Evolutionary conservation across 2,113 vertebrate genomes (phyloP).

Genomic region (Cyprinodon variegatus): DNA sequence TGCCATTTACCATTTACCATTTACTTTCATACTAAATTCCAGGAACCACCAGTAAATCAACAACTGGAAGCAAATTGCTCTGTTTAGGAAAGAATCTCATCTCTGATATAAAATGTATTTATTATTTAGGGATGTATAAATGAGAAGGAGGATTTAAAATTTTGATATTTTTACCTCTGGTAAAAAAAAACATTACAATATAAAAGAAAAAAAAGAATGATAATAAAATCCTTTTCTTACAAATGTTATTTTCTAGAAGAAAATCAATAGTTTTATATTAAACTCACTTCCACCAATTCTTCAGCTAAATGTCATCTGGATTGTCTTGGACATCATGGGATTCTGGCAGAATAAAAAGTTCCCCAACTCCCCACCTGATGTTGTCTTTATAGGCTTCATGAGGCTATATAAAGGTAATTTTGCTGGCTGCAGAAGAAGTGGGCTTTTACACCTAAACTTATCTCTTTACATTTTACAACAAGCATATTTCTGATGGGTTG

Average conservation of each 20-base stretch:
- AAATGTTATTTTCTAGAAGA: slow-evolving; percentile 24
- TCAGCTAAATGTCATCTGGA: slow-evolving; percentile 68
- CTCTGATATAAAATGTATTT: no score
- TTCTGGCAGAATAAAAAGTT: slow-evolving; percentile 51
- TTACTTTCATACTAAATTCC: no score
- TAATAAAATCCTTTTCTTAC: neutral
- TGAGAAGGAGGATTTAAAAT: no score
- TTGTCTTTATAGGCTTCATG: slow-evolving; percentile 37
- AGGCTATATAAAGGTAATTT: slow-evolving; percentile 34
- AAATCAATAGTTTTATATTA: slow-evolving; percentile 56
- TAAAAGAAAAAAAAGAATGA: neutral
- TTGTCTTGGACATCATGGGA: slow-evolving; percentile 46
- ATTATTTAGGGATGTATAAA: no score
- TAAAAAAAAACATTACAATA: neutral
- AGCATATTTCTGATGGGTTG: slow-evolving; percentile 55
- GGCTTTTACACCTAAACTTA: slow-evolving; percentile 30
- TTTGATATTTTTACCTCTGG: neutral
- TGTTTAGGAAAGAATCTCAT: no score
- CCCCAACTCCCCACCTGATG: slow-evolving; percentile 71
- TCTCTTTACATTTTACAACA: slow-evolving; percentile 19
- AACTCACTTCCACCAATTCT: slow-evolving; percentile 35
- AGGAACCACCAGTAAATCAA: no score
- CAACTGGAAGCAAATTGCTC: no score
- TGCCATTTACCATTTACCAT: no score
- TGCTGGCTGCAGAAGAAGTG: slow-evolving; percentile 12